phyloP scores from a whole-genome alignment of 53 echinoderm and acorn worm species.

The Holothuria leucospilota region DNA sequence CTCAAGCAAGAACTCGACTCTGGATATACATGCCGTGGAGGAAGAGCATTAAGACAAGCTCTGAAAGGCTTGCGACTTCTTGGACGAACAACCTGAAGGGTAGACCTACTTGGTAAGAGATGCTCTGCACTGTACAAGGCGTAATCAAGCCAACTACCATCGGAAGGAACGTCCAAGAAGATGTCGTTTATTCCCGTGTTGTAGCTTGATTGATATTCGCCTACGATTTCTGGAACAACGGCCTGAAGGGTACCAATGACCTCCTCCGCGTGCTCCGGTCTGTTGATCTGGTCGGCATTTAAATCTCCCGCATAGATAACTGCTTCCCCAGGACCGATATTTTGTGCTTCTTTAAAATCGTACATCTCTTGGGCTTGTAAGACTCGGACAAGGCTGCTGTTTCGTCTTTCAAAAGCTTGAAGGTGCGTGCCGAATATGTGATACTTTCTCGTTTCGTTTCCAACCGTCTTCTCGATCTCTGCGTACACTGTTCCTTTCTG shows the following conservation, averaged over 20 bases:
- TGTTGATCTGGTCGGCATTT: conserved; percentile 66
- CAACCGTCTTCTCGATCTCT: conserved; percentile 69
- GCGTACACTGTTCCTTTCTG: conserved; percentile 78
- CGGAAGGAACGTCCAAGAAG: conserved; percentile 31
- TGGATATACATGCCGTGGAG: conserved; percentile 50
- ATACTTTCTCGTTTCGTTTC: conserved; percentile 49
- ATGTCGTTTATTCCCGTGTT: conserved; percentile 69
- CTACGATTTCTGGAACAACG: conserved; percentile 54
- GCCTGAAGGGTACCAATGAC: conserved; percentile 69
- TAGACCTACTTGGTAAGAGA: conserved; percentile 48
- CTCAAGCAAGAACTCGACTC: conserved; percentile 48
- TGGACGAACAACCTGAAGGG: conserved; percentile 57
- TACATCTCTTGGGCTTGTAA: conserved; percentile 75
- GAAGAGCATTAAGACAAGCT: conserved; percentile 24
- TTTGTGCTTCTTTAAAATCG: conserved; percentile 50
- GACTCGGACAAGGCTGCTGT: conserved; percentile 52
- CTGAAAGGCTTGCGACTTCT: conserved; percentile 37
- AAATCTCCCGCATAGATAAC: conserved; percentile 83
- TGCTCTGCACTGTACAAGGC: conserved; percentile 66
- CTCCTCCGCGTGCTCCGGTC: conserved; percentile 53
- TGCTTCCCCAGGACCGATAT: conserved; percentile 63
- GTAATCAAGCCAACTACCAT: conserved; percentile 69
- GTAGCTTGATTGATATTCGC: conserved; percentile 62
- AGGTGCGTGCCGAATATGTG: conserved; percentile 84
- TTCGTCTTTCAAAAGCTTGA: conserved; percentile 58